Conservation (phyloP, 2,888 invertebrate genomes). For the Microchrysa polita region DNA sequence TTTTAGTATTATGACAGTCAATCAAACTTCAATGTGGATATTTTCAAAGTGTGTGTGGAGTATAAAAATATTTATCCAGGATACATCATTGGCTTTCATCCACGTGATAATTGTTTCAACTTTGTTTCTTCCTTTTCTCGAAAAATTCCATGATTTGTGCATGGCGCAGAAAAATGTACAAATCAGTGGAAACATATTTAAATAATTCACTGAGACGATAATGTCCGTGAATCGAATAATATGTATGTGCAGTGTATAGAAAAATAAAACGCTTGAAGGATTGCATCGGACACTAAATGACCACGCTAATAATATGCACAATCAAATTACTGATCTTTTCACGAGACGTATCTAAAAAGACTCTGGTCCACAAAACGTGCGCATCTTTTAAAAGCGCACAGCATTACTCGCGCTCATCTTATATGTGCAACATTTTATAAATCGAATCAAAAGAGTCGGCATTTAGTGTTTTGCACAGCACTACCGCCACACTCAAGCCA, state of each 20-base stretch:
- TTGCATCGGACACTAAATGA: conserved; percentile 39
- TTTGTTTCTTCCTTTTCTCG: neutral
- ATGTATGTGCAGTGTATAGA: no score
- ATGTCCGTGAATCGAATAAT: conserved; percentile 22
- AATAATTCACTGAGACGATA: conserved; percentile 38
- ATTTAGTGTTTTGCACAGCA: conserved; percentile 12
- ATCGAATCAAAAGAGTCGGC: conserved; percentile 9
- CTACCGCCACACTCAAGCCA: conserved; percentile 14
- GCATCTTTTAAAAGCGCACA: neutral
- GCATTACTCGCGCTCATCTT: no score
- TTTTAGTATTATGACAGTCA: no score
- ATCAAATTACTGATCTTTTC: conserved; percentile 39
- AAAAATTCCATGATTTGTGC: conserved; percentile 14
- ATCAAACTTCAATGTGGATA: no score
- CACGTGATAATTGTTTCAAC: neutral
- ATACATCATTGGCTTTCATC: neutral
- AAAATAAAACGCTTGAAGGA: conserved; percentile 38
- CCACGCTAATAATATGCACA: conserved; percentile 42
- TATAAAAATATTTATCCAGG: neutral
- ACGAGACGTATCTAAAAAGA: conserved; percentile 13
- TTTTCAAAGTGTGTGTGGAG: neutral
- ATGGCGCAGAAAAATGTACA: neutral
- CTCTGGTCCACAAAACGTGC: conserved; percentile 1
- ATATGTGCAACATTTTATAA: conserved; percentile 1
- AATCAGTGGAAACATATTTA: conserved; percentile 26